phyloP scores from a whole-genome alignment of 2,113 vertebrate species.

The Numida meleagris region DNA sequence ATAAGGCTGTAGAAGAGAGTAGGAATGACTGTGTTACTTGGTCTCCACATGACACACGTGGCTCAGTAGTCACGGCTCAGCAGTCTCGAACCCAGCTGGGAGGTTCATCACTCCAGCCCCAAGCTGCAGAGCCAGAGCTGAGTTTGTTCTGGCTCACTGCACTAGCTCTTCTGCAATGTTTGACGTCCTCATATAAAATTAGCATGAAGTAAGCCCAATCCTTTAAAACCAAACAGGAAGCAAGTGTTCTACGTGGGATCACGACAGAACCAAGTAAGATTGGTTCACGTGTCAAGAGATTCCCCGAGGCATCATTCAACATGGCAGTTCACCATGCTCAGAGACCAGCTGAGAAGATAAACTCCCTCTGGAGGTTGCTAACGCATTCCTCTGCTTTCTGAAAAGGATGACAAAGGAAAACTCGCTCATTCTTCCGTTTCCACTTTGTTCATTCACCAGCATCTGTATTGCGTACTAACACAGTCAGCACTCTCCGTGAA shows the following conservation, averaged over 20 bases:
- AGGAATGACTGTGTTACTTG: not conserved
- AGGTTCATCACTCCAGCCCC: not conserved
- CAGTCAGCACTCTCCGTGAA: not conserved
- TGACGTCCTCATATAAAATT: not conserved
- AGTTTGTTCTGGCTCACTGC: not conserved
- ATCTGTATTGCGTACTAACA: constrained; percentile 33
- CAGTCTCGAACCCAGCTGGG: not conserved
- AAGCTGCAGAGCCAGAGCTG: not conserved
- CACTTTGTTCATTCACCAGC: constrained; percentile 30
- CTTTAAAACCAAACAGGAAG: not conserved
- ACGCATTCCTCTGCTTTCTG: constrained; percentile 10
- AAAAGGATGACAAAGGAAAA: not conserved
- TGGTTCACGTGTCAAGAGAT: not conserved
- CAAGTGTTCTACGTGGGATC: not conserved
- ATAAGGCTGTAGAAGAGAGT: not conserved
- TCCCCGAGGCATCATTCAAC: not conserved
- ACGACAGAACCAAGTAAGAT: not conserved
- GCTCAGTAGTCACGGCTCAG: not conserved
- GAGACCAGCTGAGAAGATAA: constrained; percentile 24
- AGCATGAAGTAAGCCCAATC: not conserved
- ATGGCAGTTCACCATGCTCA: not conserved
- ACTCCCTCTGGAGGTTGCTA: constrained; percentile 66
- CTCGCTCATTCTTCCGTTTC: not conserved
- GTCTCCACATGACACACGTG: fast-evolving
- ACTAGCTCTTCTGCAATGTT: not conserved